Base-by-base conservation (phyloP, 1,140 invertebrate species). In the Drosophila gunungcola region DNA sequence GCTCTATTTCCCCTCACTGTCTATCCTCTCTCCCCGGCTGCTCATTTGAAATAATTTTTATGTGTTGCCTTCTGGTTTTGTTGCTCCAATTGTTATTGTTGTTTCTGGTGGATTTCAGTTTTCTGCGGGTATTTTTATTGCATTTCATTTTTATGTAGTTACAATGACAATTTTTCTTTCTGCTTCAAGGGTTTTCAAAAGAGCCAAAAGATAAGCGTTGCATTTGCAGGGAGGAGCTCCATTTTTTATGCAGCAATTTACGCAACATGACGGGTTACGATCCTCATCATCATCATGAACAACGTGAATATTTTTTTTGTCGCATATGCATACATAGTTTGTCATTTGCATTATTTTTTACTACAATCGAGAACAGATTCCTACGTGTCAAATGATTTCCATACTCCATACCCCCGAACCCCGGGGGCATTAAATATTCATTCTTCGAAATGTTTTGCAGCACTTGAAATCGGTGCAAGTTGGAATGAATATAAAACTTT, bases 41-140 rank as follows among this genome's bases (percentile, higher is more conserved):
- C 69, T 81, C 82, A 86, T 86, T 86, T 86, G 39, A 65, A 86
- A 86, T 88, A 79, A 86, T 86, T 86, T 86, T 86, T 81, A 88
- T 81, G 68, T 78, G 82, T 46, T 69, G 60, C 58, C 57, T 72
- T 63, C 70, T 81, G 39, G 65, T 75, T 69, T 70, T 72, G 56
- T 76, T 78, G 39, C 43, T 61, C 29, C 36, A 67, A 29, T 64
- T 75, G 55, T 52, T 72, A 43, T 49, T 56, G 29, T 27, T 73
- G 27, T 13, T 62, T 58, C 34, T 73, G 34, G 51, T 70, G 68
- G 34, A 56, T 63, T 70, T 75, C 61, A 63, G 81, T 81, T 77
- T 80, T 86, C 79, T 85, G 81, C 62, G 73, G 78, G 78, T 88
- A 88, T 82, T 88, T 86, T 82, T 88, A 86, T 78, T 82, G 83